These are phyloP conservation scores for Gymnothorax javanicus DNA, from an alignment of 2,797 vertebrate genomes.

Conservation along the genomic window DNA sequence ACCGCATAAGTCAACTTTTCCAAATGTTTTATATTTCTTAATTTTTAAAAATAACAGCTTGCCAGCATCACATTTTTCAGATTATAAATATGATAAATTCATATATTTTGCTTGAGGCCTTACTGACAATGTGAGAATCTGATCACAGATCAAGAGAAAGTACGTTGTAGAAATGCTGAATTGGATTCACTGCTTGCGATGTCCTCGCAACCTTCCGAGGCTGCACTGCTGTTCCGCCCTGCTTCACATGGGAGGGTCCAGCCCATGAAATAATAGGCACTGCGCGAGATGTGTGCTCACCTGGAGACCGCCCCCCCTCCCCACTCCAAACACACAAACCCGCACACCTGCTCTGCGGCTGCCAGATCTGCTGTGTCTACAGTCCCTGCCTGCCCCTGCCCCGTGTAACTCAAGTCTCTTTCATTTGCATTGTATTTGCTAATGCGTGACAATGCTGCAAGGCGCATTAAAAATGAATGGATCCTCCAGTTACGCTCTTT, in stretches of 20 bases:
- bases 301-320: neutral
- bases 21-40: too few relatives aligned
- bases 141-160: neutral
- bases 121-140: neutral
- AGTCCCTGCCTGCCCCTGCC: neutral
- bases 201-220: neutral
- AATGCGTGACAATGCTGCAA: neutral
- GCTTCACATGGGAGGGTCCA: neutral
- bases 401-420: neutral
- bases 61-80: too few relatives aligned
- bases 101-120: too few relatives aligned
- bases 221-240: neutral
- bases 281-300: neutral
- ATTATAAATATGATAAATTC: too few relatives aligned
- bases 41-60: too few relatives aligned
- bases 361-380: neutral
- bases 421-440: neutral
- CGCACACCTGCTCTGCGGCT: conserved; percentile 2
- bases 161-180: neutral
- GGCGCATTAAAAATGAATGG: conserved; percentile 12
- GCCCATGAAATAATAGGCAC: neutral
- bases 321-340: neutral
- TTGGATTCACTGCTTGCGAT: neutral
- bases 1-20: too few relatives aligned
- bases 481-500: neutral